A percentile compares a stretch with the other conserved stretches of the same genome.
Conservation (phyloP, 2,888 invertebrate species). For the Brenthis hecate region DNA sequence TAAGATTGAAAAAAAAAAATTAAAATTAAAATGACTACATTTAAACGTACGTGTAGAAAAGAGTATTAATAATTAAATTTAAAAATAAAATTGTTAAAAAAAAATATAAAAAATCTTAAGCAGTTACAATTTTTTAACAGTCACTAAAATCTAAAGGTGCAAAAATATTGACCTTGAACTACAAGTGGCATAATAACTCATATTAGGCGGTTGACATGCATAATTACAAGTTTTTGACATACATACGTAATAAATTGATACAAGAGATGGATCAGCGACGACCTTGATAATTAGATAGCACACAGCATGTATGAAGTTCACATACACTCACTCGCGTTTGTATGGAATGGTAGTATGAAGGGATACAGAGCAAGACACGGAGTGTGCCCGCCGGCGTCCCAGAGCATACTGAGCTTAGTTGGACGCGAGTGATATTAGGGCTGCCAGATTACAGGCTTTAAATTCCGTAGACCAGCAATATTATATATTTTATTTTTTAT, state of each 20-base stretch:
- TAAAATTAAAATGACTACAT: background rate
- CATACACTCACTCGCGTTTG: conserved; percentile 70
- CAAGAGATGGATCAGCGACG: conserved; percentile 68
- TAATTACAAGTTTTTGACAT: conserved; percentile 33
- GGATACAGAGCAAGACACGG: conserved; percentile 44
- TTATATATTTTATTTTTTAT: background rate
- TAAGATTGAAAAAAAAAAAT: background rate
- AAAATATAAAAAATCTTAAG: background rate
- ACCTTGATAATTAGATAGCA: conserved; percentile 50
- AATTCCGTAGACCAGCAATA: conserved; percentile 24
- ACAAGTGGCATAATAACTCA: conserved; percentile 26
- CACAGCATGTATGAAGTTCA: conserved; percentile 55
- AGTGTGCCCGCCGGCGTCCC: conserved; percentile 53
- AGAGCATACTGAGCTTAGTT: conserved; percentile 63
- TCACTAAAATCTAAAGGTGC: background rate
- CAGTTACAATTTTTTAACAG: background rate
- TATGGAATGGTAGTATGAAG: conserved; percentile 45
- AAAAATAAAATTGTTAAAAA: background rate
- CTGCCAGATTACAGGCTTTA: conserved; percentile 51
- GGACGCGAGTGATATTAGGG: conserved; percentile 55
- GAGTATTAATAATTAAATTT: background rate
- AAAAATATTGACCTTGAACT: conserved; percentile 32
- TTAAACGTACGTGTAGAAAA: background rate
- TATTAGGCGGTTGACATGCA: conserved; percentile 28
- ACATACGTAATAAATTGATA: conserved; percentile 65